Percentiles rank a stretch among this genome's conserved stretches.
These are phyloP conservation scores for Drosophila bocqueti DNA, from an alignment of 1,140 invertebrate genomes.

Conservation along the genomic window DNA sequence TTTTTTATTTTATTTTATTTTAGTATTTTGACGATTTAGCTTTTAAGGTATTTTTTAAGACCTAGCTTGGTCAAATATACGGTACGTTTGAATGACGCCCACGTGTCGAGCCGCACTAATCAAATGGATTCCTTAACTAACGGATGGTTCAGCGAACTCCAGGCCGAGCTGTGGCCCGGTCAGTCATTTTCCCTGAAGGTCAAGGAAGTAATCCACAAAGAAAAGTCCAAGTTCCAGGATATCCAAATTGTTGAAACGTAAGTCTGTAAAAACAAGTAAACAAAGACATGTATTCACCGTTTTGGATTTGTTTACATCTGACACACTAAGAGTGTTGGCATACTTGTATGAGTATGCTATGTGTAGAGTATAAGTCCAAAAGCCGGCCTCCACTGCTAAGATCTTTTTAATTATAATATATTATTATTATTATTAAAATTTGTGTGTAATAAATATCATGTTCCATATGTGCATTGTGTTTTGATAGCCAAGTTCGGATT, in stretches of 20 bases:
- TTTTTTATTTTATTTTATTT: not conserved
- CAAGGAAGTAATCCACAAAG: conserved; percentile 92
- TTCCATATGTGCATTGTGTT: conserved; percentile 45
- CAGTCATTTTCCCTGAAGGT: conserved; percentile 96
- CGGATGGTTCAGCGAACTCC: conserved; percentile 97
- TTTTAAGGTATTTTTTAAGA: conserved; percentile 28
- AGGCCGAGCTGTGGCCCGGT: conserved; percentile 95
- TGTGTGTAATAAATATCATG: conserved; percentile 73
- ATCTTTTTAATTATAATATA: not conserved
- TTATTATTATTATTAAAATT: conserved; percentile 17
- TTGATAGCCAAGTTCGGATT: conserved; percentile 36
- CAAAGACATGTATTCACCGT: conserved; percentile 1
- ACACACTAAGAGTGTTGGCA: not conserved
- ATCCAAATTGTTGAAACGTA: conserved; percentile 96
- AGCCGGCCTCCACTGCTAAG: not conserved
- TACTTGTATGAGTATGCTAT: not conserved
- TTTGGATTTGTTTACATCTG: conserved; percentile 22
- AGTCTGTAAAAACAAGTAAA: conserved; percentile 77
- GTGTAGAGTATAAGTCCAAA: not conserved
- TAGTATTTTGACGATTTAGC: conserved; percentile 26
- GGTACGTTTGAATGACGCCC: conserved; percentile 36
- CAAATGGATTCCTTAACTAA: conserved; percentile 88
- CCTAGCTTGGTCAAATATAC: conserved; percentile 26
- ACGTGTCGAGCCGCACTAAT: conserved; percentile 49
- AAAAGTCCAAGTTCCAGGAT: conserved; percentile 95